Evolutionary conservation across 2,797 vertebrate species (phyloP), one percentile per base, ranked within the genome.

Genomic region (Acanthis flammea): DNA sequence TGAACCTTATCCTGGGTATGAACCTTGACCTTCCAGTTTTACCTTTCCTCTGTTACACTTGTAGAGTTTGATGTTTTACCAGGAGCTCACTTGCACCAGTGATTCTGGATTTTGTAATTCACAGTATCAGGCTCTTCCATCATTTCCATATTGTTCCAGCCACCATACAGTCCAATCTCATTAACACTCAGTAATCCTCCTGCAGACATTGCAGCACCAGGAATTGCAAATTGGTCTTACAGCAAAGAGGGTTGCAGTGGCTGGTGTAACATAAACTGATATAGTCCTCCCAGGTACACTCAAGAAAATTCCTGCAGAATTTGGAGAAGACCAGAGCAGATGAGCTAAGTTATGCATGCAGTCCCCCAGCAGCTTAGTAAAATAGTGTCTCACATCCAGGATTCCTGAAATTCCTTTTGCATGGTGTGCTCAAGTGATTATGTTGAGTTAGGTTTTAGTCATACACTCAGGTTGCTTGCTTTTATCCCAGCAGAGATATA

Each of bases 111-210:
- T 86, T 81, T 48, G 7, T 68, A 78, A 78, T 63, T 75, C 77
- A 68, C n/a, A 45, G 7, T 33, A 39, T 63, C 67, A 67, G 53
- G 45, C 23, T 93, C 16, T 79, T 92, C 42, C 31, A 66, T 54
- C 10, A 57, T 54, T 79, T 84, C 90, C 89, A 10, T 71, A 14
- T 45, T 88, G 70, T 65, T 73, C 33, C 74, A 92, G 53, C 44
- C 53, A 54, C 66, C 22, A 7, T 50, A 62, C 14, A 63, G 73
- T 63, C 83, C 81, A 92, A 88, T 91, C 80, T 90, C 88, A 90
- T 89, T 77, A 95, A 67, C 60, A 90, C 35, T 58, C 44, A 68
- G 25, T 93, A 95, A 95, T 94, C 90, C 71, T 88, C 41, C 28
- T 6, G 50, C 86, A 94, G 91, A 92, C 42, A 28, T 77, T 76